These are phyloP conservation scores for Zoanthus gigantus DNA, from an alignment of 92 coral and sea anemone genomes.

Conservation along the genomic window DNA sequence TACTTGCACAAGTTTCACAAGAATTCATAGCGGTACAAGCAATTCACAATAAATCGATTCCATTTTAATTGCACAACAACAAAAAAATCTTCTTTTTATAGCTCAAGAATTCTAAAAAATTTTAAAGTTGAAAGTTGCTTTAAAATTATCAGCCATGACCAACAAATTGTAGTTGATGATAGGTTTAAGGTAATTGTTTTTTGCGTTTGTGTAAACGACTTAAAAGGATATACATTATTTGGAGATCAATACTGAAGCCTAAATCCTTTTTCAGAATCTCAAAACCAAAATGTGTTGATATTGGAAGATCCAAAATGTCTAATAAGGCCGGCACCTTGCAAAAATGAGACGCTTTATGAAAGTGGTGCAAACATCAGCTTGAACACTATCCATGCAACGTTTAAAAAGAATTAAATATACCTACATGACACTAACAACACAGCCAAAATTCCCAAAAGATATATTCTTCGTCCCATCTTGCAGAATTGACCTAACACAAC, in stretches of 20 bases:
- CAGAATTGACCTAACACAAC: slow-evolving; percentile 34
- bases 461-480: slow-evolving; percentile 85
- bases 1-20: neutral
- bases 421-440: slow-evolving; percentile 87
- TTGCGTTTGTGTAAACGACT: neutral
- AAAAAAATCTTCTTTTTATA: neutral
- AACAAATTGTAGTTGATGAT: neutral
- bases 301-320: neutral
- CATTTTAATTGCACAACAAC: neutral
- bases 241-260: neutral
- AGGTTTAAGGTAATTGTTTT: neutral
- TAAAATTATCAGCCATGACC: neutral
- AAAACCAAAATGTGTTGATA: neutral
- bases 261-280: neutral
- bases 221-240: neutral
- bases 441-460: slow-evolving; percentile 90
- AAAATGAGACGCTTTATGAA: neutral
- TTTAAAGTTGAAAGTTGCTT: neutral
- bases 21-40: neutral
- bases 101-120: neutral
- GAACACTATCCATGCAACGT: neutral
- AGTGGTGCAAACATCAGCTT: slow-evolving; percentile 26
- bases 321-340: neutral
- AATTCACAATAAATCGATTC: neutral
- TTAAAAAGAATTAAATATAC: slow-evolving; percentile 40